These are phyloP conservation scores for Ochropacha duplaris DNA, from an alignment of 2,888 invertebrate genomes.

Conservation along the genomic window DNA sequence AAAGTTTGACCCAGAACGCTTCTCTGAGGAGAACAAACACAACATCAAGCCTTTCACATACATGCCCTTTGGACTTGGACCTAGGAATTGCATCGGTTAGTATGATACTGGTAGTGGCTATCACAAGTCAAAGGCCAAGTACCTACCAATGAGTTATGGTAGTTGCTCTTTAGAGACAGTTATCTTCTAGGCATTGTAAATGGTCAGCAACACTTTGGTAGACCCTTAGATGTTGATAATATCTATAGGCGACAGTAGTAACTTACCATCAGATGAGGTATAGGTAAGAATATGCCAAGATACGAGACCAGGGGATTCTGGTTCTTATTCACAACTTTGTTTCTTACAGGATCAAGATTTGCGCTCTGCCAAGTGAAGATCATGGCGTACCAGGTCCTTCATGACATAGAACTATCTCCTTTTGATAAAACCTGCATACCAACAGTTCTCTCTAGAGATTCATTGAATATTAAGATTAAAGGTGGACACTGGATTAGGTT, in stretches of 20 bases:
- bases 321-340: not conserved
- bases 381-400: slow-evolving; percentile 56
- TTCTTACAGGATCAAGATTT: slow-evolving; percentile 54
- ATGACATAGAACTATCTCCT: slow-evolving; percentile 50
- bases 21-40: slow-evolving; percentile 81
- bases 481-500: slow-evolving; percentile 62
- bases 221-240: too few species aligned
- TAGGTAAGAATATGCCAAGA: too few species aligned
- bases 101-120: too few species aligned
- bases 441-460: slow-evolving; percentile 29
- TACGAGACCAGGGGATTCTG: too few species aligned
- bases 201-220: too few species aligned
- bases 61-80: slow-evolving; percentile 83
- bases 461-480: slow-evolving; percentile 43
- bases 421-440: slow-evolving; percentile 52
- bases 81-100: slow-evolving; percentile 84
- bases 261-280: too few species aligned
- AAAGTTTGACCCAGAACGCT: slow-evolving; percentile 83
- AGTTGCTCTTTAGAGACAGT: too few species aligned
- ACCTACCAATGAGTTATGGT: too few species aligned
- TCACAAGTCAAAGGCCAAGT: too few species aligned
- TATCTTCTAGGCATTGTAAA: too few species aligned
- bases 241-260: too few species aligned
- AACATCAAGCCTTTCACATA: slow-evolving; percentile 59
- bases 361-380: slow-evolving; percentile 69